A percentile compares a stretch with the other conserved stretches of the same genome.
These are phyloP conservation scores for Parasteatoda tepidariorum DNA, from an alignment of 1,140 invertebrate genomes.

Conservation along the genomic window DNA sequence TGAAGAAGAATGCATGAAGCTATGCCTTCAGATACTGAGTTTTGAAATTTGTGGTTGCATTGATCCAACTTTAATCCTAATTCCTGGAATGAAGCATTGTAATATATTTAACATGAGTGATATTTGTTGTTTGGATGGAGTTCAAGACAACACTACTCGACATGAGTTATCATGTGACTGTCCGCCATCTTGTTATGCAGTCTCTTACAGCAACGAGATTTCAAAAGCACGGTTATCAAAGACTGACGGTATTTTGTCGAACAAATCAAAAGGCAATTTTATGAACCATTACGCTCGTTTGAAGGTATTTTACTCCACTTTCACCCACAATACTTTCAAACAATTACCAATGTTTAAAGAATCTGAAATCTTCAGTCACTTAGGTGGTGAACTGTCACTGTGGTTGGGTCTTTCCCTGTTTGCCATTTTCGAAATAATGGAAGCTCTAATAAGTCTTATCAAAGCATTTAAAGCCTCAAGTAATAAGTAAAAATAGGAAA, in stretches of 20 bases:
- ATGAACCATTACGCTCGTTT: too few relatives aligned
- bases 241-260: background rate
- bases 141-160: background rate
- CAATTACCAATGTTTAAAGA: too few relatives aligned
- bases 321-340: too few relatives aligned
- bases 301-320: too few relatives aligned
- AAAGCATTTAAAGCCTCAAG: too few relatives aligned
- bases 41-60: slow-evolving; percentile 1
- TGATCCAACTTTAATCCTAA: background rate
- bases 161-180: background rate
- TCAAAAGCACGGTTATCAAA: background rate
- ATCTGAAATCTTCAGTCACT: too few relatives aligned
- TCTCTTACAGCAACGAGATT: background rate
- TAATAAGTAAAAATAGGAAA: too few relatives aligned
- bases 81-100: background rate
- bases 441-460: too few relatives aligned
- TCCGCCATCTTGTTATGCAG: background rate
- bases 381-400: too few relatives aligned
- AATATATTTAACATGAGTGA: background rate
- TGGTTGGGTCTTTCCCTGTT: too few relatives aligned
- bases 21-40: background rate
- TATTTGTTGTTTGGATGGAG: background rate
- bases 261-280: too few relatives aligned
- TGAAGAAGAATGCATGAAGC: background rate
- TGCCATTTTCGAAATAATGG: too few relatives aligned